Conservation (phyloP, 2,888 invertebrate genomes). For the Drosophila subsilvestris region DNA sequence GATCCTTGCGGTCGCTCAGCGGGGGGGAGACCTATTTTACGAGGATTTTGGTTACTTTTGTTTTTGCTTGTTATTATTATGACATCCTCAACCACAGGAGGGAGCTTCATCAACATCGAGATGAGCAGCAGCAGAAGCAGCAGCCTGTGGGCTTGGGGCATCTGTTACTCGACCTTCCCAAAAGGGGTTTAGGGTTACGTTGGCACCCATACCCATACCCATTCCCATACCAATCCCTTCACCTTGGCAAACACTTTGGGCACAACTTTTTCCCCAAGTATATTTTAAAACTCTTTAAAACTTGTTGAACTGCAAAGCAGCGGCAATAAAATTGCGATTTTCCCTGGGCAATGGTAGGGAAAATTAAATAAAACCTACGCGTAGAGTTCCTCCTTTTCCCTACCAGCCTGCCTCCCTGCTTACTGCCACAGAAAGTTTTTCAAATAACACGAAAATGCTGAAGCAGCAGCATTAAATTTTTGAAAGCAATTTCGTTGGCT, state of each 20-base stretch:
- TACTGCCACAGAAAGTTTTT: constrained; percentile 29
- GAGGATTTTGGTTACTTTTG: constrained; percentile 62
- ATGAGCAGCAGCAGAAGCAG: constrained; percentile 40
- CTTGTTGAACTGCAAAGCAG: constrained; percentile 37
- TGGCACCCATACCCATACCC: not conserved
- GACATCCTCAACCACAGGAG: constrained; percentile 53
- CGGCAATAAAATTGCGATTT: constrained; percentile 54
- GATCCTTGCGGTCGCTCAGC: constrained; percentile 34
- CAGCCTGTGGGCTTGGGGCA: constrained; percentile 24
- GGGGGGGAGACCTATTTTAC: constrained; percentile 30
- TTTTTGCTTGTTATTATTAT: constrained; percentile 68
- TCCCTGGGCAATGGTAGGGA: constrained; percentile 24
- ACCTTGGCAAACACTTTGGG: constrained; percentile 36
- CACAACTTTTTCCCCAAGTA: constrained; percentile 7
- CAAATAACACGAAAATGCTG: constrained; percentile 27
- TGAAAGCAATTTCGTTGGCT: constrained; percentile 41
- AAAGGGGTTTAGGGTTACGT: constrained; percentile 42
- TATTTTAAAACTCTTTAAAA: constrained; percentile 56
- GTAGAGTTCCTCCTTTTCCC: not conserved
- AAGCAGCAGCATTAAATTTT: constrained; percentile 28
- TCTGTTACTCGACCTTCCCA: constrained; percentile 58
- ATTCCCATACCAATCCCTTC: not conserved
- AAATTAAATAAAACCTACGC: constrained; percentile 34
- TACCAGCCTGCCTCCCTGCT: constrained; percentile 1
- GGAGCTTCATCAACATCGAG: constrained; percentile 40